These are phyloP conservation scores for Homalodisca vitripennis DNA, from an alignment of 1,140 invertebrate species.

Conservation along the genomic window DNA sequence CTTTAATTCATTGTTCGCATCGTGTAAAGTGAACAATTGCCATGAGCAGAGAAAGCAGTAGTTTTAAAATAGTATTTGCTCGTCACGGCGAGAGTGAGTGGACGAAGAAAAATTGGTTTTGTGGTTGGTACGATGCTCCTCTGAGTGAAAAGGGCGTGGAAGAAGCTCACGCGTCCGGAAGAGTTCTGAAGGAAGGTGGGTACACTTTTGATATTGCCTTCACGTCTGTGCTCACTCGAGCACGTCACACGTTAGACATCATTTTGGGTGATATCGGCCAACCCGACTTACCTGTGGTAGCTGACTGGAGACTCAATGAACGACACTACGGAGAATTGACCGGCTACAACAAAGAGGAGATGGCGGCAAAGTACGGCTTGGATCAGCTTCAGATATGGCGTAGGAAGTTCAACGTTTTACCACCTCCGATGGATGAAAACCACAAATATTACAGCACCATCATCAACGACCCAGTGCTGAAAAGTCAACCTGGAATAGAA, in stretches of 20 bases:
- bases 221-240: constrained; percentile 64
- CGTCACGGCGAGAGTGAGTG: constrained; percentile 95
- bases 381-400: constrained; percentile 68
- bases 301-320: constrained; percentile 70
- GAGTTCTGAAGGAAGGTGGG: constrained; percentile 31
- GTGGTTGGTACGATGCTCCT: constrained; percentile 88
- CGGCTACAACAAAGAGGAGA: constrained; percentile 68
- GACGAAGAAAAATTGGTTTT: constrained; percentile 93
- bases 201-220: constrained; percentile 56
- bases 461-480: constrained; percentile 53
- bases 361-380: constrained; percentile 67
- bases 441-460: constrained; percentile 78
- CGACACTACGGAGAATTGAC: constrained; percentile 72
- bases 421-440: constrained; percentile 80
- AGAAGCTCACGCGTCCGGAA: constrained; percentile 27
- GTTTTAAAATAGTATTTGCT: constrained; percentile 88
- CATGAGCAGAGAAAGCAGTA: too few species aligned
- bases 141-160: constrained; percentile 66
- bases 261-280: constrained; percentile 60
- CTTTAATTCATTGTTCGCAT: too few species aligned
- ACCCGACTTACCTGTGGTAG: constrained; percentile 55
- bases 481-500: constrained; percentile 48
- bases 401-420: constrained; percentile 87
- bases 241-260: constrained; percentile 60
- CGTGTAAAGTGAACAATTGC: too few species aligned